Evolutionary conservation across 1,140 invertebrate species (phyloP).

Genomic region (Philotrypesis tridentata): DNA sequence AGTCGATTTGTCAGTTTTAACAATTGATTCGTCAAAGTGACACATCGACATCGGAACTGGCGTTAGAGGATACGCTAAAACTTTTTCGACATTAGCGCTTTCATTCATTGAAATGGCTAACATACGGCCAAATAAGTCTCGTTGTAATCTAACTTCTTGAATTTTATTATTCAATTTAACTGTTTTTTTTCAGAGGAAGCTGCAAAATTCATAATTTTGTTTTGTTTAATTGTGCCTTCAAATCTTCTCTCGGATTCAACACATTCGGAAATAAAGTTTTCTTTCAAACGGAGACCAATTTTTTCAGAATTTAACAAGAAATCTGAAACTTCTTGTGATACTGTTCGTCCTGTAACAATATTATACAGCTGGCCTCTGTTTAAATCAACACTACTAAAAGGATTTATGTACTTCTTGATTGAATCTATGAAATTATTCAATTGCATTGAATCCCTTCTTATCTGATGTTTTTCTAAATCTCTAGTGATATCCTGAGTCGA

Average conservation of each 20-base stretch:
- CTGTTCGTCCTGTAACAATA: constrained; percentile 49
- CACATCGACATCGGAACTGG: no score
- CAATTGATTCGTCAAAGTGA: no score
- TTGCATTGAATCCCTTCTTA: not conserved
- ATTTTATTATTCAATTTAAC: constrained; percentile 37
- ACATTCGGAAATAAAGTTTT: constrained; percentile 49
- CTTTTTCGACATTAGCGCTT: no score
- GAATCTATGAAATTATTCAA: not conserved
- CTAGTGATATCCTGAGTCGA: not conserved
- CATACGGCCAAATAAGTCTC: no score
- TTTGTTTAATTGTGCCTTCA: constrained; percentile 47
- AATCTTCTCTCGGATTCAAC: constrained; percentile 6
- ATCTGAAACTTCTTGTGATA: no score
- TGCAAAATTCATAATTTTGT: constrained; percentile 49
- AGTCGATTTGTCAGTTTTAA: no score
- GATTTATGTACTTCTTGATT: not conserved
- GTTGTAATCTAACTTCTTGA: no score
- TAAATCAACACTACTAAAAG: not conserved
- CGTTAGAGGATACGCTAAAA: no score
- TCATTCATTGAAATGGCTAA: no score
- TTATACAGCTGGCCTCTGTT: constrained; percentile 38
- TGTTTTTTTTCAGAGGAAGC: constrained; percentile 39
- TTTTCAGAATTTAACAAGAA: constrained; percentile 41
- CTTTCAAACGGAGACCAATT: constrained; percentile 7
- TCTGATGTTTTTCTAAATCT: constrained; percentile 9